These are phyloP conservation scores for Pseudochromis fuscus DNA, from an alignment of 2,797 vertebrate genomes.

Conservation along the genomic window DNA sequence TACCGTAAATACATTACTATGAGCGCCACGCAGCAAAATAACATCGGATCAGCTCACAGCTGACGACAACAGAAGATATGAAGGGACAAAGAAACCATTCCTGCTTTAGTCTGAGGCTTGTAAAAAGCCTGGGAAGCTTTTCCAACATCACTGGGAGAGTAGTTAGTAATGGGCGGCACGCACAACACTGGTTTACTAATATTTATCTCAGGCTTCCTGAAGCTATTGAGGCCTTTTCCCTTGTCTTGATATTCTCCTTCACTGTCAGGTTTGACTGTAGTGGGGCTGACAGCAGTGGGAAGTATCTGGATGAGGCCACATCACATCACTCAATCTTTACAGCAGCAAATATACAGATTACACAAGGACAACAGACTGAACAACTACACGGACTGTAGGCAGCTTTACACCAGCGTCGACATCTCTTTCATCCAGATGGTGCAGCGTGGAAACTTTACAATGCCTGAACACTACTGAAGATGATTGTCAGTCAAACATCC, in stretches of 20 bases:
- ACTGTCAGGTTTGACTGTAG: conserved; percentile 1
- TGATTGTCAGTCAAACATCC: conserved; percentile 12
- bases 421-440: conserved; percentile 5
- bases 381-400: background rate
- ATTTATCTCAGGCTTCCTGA: background rate
- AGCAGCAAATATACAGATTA: conserved; percentile 44
- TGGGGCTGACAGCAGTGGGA: background rate
- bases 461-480: conserved; percentile 2
- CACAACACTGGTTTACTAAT: conserved; percentile 2
- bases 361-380: conserved; percentile 7
- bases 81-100: background rate
- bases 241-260: background rate
- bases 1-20: conserved; percentile 3
- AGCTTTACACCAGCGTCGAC: conserved; percentile 5
- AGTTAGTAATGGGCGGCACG: conserved; percentile 7
- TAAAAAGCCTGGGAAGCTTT: conserved; percentile 15
- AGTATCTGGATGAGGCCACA: conserved; percentile 24
- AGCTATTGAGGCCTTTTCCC: background rate
- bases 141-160: background rate
- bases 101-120: conserved; percentile 9
- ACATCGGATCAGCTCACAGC: conserved; percentile 31
- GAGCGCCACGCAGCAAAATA: conserved; percentile 4
- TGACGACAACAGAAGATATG: background rate
- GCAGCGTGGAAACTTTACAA: background rate
- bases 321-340: conserved; percentile 27